Conservation (phyloP, 1,140 invertebrate genomes). For the Eueides isabella region DNA sequence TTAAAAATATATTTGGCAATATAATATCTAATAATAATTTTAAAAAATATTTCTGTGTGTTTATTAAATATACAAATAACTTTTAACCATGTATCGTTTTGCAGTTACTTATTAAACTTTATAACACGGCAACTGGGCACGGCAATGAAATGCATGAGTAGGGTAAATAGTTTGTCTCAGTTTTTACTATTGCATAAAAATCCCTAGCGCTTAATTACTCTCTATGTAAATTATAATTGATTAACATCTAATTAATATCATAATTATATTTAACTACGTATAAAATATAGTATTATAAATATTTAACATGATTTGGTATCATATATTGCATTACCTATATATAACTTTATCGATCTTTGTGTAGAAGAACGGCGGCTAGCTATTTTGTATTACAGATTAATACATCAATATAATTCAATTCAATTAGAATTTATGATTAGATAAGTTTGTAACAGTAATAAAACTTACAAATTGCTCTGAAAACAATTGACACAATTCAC, state of each 20-base stretch:
- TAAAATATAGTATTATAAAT: no score
- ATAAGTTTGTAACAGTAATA: slow-evolving; percentile 8
- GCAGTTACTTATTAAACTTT: background rate
- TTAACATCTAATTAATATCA: background rate
- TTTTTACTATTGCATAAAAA: background rate
- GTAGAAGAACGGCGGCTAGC: background rate
- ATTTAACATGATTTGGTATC: background rate
- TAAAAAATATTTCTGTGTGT: no score
- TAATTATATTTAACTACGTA: no score
- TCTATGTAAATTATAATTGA: background rate
- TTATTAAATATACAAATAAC: no score
- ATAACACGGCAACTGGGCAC: background rate
- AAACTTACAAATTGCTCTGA: slow-evolving; percentile 14
- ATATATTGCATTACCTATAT: background rate
- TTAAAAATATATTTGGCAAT: no score
- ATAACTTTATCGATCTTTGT: background rate
- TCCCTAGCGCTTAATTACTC: background rate
- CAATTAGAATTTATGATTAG: slow-evolving; percentile 12
- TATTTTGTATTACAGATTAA: background rate
- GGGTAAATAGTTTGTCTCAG: background rate
- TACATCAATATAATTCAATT: slow-evolving; percentile 3
- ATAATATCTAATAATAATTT: no score
- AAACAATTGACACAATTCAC: slow-evolving; percentile 14
- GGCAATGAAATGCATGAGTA: background rate
- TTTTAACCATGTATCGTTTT: background rate